Conservation (phyloP, 2,113 vertebrate genomes). For the Ranitomeya imitator region DNA sequence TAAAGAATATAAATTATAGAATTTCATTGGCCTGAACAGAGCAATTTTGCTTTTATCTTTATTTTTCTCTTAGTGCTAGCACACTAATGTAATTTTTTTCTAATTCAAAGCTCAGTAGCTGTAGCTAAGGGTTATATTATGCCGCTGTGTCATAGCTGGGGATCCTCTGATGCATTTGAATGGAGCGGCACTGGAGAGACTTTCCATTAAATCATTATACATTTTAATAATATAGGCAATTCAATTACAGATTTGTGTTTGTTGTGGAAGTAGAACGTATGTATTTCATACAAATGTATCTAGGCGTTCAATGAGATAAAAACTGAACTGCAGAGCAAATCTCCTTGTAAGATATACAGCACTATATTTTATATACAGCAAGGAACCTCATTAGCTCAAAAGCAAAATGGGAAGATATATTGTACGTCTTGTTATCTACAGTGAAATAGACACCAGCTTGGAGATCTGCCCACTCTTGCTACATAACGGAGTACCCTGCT, state of each 20-base stretch:
- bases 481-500: slow-evolving; percentile 68
- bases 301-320: slow-evolving; percentile 46
- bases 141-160: slow-evolving; percentile 19
- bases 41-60: neutral
- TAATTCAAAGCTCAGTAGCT: neutral
- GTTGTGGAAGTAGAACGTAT: slow-evolving; percentile 34
- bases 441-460: slow-evolving; percentile 68
- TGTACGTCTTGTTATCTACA: slow-evolving; percentile 73
- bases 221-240: slow-evolving; percentile 48
- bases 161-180: slow-evolving; percentile 47
- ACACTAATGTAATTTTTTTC: slow-evolving; percentile 2
- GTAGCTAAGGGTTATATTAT: slow-evolving; percentile 9
- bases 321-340: slow-evolving; percentile 58
- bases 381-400: slow-evolving; percentile 75
- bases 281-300: slow-evolving; percentile 48
- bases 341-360: slow-evolving; percentile 64
- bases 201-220: slow-evolving; percentile 54
- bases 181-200: slow-evolving; percentile 4
- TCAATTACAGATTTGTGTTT: slow-evolving; percentile 57
- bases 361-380: slow-evolving; percentile 59
- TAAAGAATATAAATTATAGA: neutral
- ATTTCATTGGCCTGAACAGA: neutral
- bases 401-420: slow-evolving; percentile 72
- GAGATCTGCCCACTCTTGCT: slow-evolving; percentile 65
- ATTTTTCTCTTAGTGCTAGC: neutral